Evolutionary conservation across 2,797 vertebrate species (phyloP), one percentile per base, ranked within the genome.

Genomic region (Micropoecilia bifurca): DNA sequence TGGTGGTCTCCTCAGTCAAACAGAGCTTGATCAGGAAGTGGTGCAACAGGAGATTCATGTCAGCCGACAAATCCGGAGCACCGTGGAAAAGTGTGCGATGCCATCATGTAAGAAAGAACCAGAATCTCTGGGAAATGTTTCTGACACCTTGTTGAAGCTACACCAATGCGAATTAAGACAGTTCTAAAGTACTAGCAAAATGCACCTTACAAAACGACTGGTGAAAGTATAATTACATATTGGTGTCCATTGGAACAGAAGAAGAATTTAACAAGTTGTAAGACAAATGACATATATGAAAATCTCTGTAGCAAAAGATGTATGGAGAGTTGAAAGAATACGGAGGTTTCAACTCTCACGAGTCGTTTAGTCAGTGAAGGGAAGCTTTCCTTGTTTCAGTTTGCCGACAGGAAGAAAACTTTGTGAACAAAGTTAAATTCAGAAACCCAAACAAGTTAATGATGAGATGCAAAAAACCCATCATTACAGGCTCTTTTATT

Each of bases 381-480:
- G n/a, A 46, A 71, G 71, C n/a, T 10, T 45, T 77, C 73, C 74
- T 61, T 78, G 83, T 76, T 69, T 76, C 48, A 53, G 20, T 39
- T 86, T 72, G 78, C 28, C 69, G 82, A 82, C 30, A 75, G 74
- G 57, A 83, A 75, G 82, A 73, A 33, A 6, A 78, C 79, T 80
- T 79, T 83, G 78, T 1, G 53, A 82, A 75, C 79, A 81, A 69
- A 1, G 72, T 88, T 84, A 77, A 90, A 85, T 85, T 89, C 84
- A 83, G 73, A 87, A 91, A 89, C 81, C 83, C 86, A 93, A 91
- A 94, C 88, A 91, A 91, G 81, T 81, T 90, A 89, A 92, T 88
- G 86, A 91, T 87, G 41, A 85, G 75, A 78, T 84, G 81, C 79
- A 90, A 88, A 90, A 89, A 91, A 88, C 82, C 77, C 80, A 75